Percentiles rank a stretch among this genome's conserved stretches.
Evolutionary conservation across 2,888 invertebrate genomes (phyloP).

Genomic region (Dendrolimus houi): DNA sequence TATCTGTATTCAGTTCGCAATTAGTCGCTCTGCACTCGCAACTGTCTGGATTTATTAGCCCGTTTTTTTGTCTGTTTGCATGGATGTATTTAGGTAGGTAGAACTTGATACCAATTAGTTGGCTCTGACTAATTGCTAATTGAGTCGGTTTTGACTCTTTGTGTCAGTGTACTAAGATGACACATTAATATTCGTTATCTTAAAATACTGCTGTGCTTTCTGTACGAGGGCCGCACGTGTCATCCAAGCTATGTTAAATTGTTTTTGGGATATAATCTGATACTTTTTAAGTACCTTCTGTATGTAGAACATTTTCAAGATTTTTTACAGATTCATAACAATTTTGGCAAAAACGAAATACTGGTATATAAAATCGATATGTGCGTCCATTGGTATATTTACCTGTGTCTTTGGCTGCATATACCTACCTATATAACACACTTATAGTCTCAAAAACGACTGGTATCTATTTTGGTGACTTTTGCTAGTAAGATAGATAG

Average conservation of each 20-base stretch:
- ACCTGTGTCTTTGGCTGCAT: too few species aligned
- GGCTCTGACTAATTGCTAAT: constrained; percentile 55
- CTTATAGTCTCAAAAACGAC: too few species aligned
- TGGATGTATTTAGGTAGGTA: constrained; percentile 33
- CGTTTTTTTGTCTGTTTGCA: constrained; percentile 12
- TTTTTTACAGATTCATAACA: too few species aligned
- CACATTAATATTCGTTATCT: constrained; percentile 7
- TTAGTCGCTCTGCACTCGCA: constrained; percentile 14
- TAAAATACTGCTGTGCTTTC: background rate
- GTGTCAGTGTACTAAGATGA: constrained; percentile 41
- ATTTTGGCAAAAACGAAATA: too few species aligned
- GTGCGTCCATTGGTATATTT: too few species aligned
- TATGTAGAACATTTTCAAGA: too few species aligned
- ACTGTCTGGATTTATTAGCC: constrained; percentile 59
- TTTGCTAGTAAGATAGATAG: too few species aligned
- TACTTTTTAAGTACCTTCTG: too few species aligned
- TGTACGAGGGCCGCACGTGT: constrained; percentile 6
- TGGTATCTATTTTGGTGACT: too few species aligned
- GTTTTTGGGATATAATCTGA: background rate
- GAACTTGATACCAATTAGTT: constrained; percentile 59
- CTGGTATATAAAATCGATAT: too few species aligned
- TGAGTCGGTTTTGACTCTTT: constrained; percentile 40
- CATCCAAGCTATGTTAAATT: background rate
- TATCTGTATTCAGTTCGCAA: background rate
- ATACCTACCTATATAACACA: too few species aligned